Evolutionary conservation across 2,888 invertebrate genomes (phyloP).

Genomic region (Acanthosepion pharaonis): DNA sequence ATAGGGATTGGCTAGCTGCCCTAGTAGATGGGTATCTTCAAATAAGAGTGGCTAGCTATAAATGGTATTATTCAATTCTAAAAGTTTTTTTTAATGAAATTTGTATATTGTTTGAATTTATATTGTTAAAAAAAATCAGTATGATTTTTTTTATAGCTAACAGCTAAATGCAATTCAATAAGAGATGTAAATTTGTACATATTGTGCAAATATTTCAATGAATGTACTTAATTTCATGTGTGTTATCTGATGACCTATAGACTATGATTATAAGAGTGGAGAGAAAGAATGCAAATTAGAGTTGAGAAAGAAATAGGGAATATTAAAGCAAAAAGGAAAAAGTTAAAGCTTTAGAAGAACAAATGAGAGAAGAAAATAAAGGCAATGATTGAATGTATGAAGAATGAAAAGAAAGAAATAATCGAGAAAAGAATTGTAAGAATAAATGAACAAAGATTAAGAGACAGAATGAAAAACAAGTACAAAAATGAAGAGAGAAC

Average conservation of each 20-base stretch:
- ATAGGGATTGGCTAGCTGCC: too few relatives aligned
- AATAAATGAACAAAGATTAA: background rate
- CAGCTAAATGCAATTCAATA: background rate
- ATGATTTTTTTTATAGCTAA: background rate
- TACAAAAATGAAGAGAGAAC: background rate
- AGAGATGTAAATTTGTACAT: background rate
- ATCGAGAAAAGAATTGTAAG: background rate
- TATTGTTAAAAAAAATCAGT: background rate
- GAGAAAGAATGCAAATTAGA: background rate
- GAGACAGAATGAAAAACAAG: background rate
- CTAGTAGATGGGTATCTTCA: too few relatives aligned
- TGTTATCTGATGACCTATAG: constrained; percentile 18
- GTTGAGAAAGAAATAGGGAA: background rate
- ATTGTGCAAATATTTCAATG: background rate
- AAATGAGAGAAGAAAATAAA: background rate
- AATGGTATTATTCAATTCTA: background rate
- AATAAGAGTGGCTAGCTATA: too few relatives aligned
- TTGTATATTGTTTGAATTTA: background rate
- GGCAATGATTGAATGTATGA: background rate
- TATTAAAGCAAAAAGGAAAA: background rate
- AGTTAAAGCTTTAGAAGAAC: background rate
- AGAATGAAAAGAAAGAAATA: background rate
- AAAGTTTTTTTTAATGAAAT: background rate
- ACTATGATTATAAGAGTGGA: background rate
- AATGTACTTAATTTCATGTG: background rate